Evolutionary conservation across 2,113 vertebrate species (phyloP), one percentile per base, ranked within the genome.

Genomic region (Sturnira hondurensis): DNA sequence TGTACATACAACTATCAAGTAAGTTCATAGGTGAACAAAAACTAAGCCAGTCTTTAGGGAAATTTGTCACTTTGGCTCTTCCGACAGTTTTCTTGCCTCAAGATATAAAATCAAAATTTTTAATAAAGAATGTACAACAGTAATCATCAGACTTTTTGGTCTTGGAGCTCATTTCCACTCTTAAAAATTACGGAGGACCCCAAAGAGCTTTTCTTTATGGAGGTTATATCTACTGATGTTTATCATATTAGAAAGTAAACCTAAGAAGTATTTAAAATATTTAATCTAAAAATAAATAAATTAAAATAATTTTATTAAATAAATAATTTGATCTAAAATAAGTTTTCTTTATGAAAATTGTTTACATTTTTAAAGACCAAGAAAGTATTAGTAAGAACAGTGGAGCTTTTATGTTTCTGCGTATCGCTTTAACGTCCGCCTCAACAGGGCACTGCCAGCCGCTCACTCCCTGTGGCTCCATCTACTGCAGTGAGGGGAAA

Each of bases 231-330:
- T 36, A 73, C 0, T 68, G 63, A 70, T 8, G 38, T 56, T 77
- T 68, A 67, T 28, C 47, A 58, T 16, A 71, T 89, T 56, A 52
- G 33, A 78, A 63, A 86, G 77, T 71, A 89, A 86, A 94, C 38
- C 11, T 58, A 91, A 80, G 22, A 92, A 78, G 61, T 85, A 80
- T 9, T 71, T 45, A 89, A 92, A 68, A 73, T 45, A 95, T 83
- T 92, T 90, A 19, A 74, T 52, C 47, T 88, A 92, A 95, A 92
- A 93, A 82, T 68, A 76, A 86, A 76, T n/a, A n/a, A n/a, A n/a
- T n/a, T n/a, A n/a, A n/a, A n/a, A n/a, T n/a, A n/a, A n/a, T n/a
- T n/a, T n/a, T n/a, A n/a, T n/a, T n/a, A n/a, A n/a, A n/a, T n/a
- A n/a, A n/a, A n/a, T n/a, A n/a, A n/a, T n/a, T n/a, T n/a, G n/a